A percentile compares a stretch with the other conserved stretches of the same genome.
Evolutionary conservation across 2,797 vertebrate genomes (phyloP).

Genomic region (Ciconia nigra): DNA sequence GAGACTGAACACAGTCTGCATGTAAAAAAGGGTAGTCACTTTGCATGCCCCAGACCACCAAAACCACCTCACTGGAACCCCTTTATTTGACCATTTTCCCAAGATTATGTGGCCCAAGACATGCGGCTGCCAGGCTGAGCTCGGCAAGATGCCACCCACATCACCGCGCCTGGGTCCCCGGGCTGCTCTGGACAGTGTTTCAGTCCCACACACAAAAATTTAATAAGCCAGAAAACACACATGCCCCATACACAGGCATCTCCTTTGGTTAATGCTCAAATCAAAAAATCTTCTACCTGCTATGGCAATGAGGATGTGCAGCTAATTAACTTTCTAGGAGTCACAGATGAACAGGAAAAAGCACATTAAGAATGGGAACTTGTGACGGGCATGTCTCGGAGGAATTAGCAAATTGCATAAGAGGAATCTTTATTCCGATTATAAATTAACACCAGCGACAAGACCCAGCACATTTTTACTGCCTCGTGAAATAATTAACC

Average conservation of each 20-base stretch:
- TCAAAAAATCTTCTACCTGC: not conserved
- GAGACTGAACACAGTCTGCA: not conserved
- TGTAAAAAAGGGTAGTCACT: not conserved
- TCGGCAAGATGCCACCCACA: accelerated
- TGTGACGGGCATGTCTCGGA: not conserved
- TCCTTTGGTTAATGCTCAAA: not conserved
- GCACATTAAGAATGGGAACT: not conserved
- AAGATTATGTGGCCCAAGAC: too few relatives aligned
- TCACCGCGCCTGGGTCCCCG: accelerated
- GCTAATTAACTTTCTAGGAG: slow-evolving; percentile 33
- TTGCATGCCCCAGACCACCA: not conserved
- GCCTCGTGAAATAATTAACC: not conserved
- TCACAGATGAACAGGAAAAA: not conserved
- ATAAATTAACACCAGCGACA: not conserved
- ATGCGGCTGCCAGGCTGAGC: not conserved
- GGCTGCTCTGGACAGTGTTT: not conserved
- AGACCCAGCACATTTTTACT: not conserved
- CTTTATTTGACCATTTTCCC: too few relatives aligned
- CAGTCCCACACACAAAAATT: not conserved
- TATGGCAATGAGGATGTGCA: not conserved
- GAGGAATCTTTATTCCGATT: not conserved
- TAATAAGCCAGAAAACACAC: not conserved
- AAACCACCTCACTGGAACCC: not conserved
- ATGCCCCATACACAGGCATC: accelerated
- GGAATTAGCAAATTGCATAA: not conserved